Evolutionary conservation across 2,113 vertebrate species (phyloP).

Genomic region (Thunnus maccoyii): DNA sequence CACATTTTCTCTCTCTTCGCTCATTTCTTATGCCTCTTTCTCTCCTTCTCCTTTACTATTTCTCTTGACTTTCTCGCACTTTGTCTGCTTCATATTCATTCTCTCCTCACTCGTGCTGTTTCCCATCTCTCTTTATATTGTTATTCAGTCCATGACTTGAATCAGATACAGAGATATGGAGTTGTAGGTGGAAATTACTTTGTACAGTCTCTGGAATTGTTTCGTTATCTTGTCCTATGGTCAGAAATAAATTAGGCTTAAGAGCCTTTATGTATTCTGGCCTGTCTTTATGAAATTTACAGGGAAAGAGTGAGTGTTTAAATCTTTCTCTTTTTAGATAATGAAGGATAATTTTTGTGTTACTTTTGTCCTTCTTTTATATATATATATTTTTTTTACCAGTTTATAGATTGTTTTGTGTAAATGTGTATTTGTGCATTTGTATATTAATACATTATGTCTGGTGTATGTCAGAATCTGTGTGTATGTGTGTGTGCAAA

Average conservation of each 20-base stretch:
- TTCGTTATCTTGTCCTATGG: conserved; percentile 20
- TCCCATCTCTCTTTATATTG: conserved; percentile 10
- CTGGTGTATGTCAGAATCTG: too few species aligned
- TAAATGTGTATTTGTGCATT: too few species aligned
- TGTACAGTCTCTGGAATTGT: conserved; percentile 19
- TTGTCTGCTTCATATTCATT: conserved; percentile 47
- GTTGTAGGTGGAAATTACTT: conserved; percentile 34
- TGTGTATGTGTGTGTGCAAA: neutral
- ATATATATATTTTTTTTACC: too few species aligned
- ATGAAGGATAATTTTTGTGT: neutral
- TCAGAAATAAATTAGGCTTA: conserved; percentile 26
- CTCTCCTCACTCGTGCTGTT: conserved; percentile 7
- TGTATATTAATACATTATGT: too few species aligned
- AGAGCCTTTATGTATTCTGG: neutral
- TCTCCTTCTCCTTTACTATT: conserved; percentile 43
- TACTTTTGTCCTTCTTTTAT: too few species aligned
- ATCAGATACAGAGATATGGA: conserved; percentile 21
- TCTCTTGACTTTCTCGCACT: conserved; percentile 49
- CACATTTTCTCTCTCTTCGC: neutral
- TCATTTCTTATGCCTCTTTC: conserved; percentile 28
- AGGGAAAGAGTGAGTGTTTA: neutral
- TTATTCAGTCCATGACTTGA: conserved; percentile 33
- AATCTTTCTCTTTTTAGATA: neutral
- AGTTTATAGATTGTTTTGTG: too few species aligned
- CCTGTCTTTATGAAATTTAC: conserved; percentile 11